Conservation (phyloP, 2,113 vertebrate genomes). For the Brachionichthys hirsutus region DNA sequence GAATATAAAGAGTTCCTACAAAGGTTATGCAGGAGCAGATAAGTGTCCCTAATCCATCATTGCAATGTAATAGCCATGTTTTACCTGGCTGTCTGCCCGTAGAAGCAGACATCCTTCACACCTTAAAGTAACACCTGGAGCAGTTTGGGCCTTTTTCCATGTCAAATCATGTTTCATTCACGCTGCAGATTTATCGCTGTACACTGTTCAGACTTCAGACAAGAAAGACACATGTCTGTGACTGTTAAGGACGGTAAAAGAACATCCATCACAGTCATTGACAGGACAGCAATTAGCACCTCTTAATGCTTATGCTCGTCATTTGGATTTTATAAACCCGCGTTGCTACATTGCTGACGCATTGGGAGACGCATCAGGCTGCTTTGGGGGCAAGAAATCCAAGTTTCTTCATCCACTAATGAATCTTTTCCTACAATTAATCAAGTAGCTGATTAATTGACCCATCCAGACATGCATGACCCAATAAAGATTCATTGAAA, state of each 20-base stretch:
- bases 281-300: too few relatives aligned
- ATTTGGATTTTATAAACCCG: too few relatives aligned
- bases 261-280: background rate
- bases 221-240: background rate
- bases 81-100: conserved; percentile 3
- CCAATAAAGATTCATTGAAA: too few relatives aligned
- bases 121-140: conserved; percentile 6
- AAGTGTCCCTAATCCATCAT: conserved; percentile 24
- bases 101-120: background rate
- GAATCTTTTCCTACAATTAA: too few relatives aligned
- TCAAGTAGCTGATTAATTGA: too few relatives aligned
- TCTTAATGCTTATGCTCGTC: too few relatives aligned
- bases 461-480: too few relatives aligned
- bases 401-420: too few relatives aligned
- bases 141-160: background rate
- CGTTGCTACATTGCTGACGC: too few relatives aligned
- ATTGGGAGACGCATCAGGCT: too few relatives aligned
- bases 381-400: too few relatives aligned
- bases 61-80: conserved; percentile 15
- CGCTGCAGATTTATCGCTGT: background rate
- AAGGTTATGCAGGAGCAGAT: conserved; percentile 23
- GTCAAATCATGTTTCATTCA: conserved; percentile 18
- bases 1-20: conserved; percentile 1
- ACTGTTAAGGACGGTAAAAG: conserved; percentile 3
- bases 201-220: background rate